Evolutionary conservation across 2,888 invertebrate genomes (phyloP).

Genomic region (Xestia sexstrigata): DNA sequence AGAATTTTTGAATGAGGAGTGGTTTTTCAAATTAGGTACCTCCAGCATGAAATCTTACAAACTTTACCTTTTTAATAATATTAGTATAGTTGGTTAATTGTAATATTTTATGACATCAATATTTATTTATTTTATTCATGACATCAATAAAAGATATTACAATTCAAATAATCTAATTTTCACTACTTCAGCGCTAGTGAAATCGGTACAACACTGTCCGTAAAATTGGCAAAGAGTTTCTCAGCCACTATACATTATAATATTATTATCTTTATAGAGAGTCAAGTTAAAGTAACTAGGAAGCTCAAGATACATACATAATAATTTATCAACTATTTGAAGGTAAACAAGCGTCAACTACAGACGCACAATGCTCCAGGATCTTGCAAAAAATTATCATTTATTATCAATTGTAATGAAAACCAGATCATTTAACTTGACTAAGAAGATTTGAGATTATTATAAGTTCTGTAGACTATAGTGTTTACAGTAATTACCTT

Average conservation of each 20-base stretch:
- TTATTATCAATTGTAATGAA: background rate
- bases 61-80: background rate
- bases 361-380: background rate
- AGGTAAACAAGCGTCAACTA: slow-evolving; percentile 35
- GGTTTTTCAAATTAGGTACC: background rate
- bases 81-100: background rate
- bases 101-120: background rate
- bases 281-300: slow-evolving; percentile 23
- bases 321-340: slow-evolving; percentile 19
- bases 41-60: background rate
- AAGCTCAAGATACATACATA: slow-evolving; percentile 22
- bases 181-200: background rate
- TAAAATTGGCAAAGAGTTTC: slow-evolving; percentile 14
- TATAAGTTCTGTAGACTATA: background rate
- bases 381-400: slow-evolving; percentile 19
- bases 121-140: no score
- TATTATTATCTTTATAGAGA: background rate
- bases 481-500: background rate
- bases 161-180: background rate
- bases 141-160: background rate
- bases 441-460: background rate
- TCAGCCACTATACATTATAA: no score
- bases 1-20: background rate
- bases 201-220: background rate
- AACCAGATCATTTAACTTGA: background rate